Evolutionary conservation across 2,797 vertebrate genomes (phyloP).

Genomic region (Acrossocheilus fasciatus): DNA sequence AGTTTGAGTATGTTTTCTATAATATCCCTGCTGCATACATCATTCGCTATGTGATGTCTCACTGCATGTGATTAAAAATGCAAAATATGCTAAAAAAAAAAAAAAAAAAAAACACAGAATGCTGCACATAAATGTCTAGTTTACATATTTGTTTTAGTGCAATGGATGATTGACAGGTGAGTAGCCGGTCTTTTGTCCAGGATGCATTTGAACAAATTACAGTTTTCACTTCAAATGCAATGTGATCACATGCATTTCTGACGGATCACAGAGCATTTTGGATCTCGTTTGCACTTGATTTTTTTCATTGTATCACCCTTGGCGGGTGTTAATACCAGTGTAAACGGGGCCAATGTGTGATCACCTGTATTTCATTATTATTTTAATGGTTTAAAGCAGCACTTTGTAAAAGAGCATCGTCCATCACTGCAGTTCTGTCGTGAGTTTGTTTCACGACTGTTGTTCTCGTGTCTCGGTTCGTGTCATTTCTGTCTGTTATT

Average conservation of each 20-base stretch:
- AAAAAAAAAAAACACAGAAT: background rate
- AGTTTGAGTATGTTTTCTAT: background rate
- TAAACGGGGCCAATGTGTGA: background rate
- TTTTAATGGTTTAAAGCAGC: background rate
- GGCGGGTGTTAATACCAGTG: background rate
- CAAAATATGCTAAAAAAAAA: background rate
- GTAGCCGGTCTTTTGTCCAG: background rate
- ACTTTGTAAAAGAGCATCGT: slow-evolving; percentile 11
- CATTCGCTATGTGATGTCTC: background rate
- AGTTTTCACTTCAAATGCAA: background rate
- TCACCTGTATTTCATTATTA: background rate
- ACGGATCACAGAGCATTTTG: background rate
- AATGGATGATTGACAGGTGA: slow-evolving; percentile 4
- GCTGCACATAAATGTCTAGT: too few relatives aligned
- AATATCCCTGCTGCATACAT: background rate
- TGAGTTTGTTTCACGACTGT: slow-evolving; percentile 35
- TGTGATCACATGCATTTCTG: background rate
- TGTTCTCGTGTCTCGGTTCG: slow-evolving; percentile 43
- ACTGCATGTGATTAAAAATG: background rate
- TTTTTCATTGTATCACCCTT: background rate
- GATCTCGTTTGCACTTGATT: background rate
- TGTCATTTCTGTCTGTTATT: slow-evolving; percentile 70
- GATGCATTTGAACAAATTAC: background rate
- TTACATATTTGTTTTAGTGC: slow-evolving; percentile 16
- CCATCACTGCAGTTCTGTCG: slow-evolving; percentile 32